Evolutionary conservation across 2,113 vertebrate species (phyloP), one percentile per base, ranked within the genome.

Genomic region (Cyprinodon brontotheroides): DNA sequence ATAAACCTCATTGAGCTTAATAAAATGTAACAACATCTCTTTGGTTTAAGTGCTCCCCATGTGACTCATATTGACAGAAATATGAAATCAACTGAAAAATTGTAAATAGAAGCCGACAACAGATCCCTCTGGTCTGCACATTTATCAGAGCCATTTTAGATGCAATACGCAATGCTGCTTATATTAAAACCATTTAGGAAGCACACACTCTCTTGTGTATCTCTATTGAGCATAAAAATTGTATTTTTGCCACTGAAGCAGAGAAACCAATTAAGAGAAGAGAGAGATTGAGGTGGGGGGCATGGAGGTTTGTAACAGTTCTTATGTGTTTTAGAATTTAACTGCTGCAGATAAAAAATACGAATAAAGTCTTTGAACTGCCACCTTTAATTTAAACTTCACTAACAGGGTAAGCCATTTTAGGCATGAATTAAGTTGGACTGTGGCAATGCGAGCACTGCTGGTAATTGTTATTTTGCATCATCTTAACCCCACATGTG

Each of bases 141-240:
- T 57, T 57, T 57, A 57, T 57, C 50, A 57, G 48, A 50, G 50
- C n/a, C 50, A 57, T 57, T 57, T 57, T 57, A n/a, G 50, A 57
- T 57, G 50, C 50, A 57, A 7, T 57, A 20, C n/a, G 50, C 50
- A 9, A 57, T 20, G 50, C 20, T 57, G 50, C 20, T 57, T 20
- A n/a, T 57, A 57, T n/a, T 57, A 20, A 57, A 53, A 57, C 14
- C 20, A 57, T 14, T 57, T 14, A 2, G 6, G 11, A 45, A 57
- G n/a, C 20, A 8, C 50, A 57, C 50, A 57, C 20, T 57, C 50
- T 57, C 50, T 17, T 15, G 50, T 57, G 50, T 57, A 57, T 57
- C 20, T 57, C 50, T 57, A n/a, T 57, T 20, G n/a, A 57, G 50
- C 50, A n/a, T 57, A 57, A 57, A 20, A 57, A 57, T 57, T 57